phyloP scores from a whole-genome alignment of 2,797 vertebrate genomes.

The Cuculus canorus region DNA sequence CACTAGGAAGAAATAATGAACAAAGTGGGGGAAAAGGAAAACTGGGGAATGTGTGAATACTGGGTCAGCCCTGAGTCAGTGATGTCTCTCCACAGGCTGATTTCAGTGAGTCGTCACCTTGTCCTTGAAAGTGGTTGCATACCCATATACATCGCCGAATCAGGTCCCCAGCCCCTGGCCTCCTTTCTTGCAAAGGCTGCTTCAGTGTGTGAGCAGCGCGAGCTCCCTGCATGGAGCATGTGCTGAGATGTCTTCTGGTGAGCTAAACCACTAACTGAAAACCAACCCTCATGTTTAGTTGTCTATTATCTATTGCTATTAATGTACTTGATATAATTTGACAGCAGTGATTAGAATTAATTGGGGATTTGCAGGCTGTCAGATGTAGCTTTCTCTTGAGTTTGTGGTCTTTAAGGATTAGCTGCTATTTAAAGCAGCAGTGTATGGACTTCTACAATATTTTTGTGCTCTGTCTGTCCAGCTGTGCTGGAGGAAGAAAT shows the following conservation, averaged over 20 bases:
- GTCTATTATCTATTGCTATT: not conserved
- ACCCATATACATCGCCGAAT: rapidly evolving
- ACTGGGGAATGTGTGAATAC: not conserved
- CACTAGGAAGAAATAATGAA: not conserved
- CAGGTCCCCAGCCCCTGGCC: rapidly evolving
- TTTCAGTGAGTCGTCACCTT: not conserved
- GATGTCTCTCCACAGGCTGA: not conserved
- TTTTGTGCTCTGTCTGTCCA: not conserved
- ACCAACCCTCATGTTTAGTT: rapidly evolving
- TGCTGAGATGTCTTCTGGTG: not conserved
- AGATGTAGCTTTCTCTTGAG: not conserved
- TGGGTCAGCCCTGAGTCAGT: not conserved
- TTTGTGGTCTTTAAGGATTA: not conserved
- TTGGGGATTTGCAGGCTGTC: not conserved
- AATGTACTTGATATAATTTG: constrained; percentile 6
- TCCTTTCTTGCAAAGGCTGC: not conserved
- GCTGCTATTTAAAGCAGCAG: constrained; percentile 16
- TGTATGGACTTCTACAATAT: not conserved
- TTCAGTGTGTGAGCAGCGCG: not conserved
- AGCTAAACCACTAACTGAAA: rapidly evolving
- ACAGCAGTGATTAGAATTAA: not conserved
- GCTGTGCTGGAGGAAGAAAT: not conserved
- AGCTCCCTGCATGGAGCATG: rapidly evolving
- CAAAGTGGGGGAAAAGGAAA: not conserved
- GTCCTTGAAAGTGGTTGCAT: not conserved